Evolutionary conservation across 2,888 invertebrate species (phyloP).

Genomic region (Phengaris alcon): DNA sequence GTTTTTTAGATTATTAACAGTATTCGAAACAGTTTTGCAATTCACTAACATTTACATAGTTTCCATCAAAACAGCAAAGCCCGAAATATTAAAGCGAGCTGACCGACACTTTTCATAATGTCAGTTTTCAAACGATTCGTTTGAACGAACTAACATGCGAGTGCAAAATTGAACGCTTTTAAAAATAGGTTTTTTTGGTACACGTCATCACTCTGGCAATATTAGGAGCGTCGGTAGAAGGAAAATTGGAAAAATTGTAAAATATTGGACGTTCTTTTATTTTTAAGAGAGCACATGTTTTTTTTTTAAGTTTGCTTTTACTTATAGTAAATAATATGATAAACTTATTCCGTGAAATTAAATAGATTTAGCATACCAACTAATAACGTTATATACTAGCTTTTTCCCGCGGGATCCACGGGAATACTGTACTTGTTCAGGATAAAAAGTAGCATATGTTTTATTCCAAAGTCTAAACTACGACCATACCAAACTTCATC

Average conservation of each 20-base stretch:
- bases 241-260: not conserved
- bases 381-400: not conserved
- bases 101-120: constrained; percentile 26
- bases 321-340: not conserved
- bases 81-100: constrained; percentile 15
- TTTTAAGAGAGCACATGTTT: not conserved
- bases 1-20: not conserved
- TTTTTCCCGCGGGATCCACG: too few relatives aligned
- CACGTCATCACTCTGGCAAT: not conserved
- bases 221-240: not conserved
- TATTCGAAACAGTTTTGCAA: not conserved
- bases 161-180: constrained; percentile 19
- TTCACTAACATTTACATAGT: not conserved
- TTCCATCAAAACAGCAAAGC: constrained; percentile 19
- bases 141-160: constrained; percentile 14
- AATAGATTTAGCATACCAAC: not conserved
- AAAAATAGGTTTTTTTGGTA: constrained; percentile 15
- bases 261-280: too few relatives aligned
- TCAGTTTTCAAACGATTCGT: constrained; percentile 17
- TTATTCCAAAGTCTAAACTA: too few relatives aligned
- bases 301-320: not conserved
- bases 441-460: too few relatives aligned
- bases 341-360: not conserved
- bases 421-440: too few relatives aligned
- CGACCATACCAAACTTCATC: too few relatives aligned